phyloP scores from a whole-genome alignment of 2,888 invertebrate genomes.

The Clistopyga incitator region DNA sequence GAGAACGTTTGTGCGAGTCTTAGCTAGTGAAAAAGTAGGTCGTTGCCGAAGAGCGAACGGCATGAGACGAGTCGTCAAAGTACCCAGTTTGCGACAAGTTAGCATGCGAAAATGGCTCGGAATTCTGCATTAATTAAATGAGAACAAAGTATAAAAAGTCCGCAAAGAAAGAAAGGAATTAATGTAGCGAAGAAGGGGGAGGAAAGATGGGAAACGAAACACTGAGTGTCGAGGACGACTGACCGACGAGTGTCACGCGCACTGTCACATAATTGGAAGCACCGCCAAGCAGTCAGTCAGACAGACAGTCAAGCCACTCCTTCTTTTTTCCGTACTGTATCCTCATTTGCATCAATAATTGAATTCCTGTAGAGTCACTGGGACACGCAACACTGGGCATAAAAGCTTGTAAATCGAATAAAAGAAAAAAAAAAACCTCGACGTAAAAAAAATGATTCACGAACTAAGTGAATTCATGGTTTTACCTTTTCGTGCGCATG shows the following conservation, averaged over 20 bases:
- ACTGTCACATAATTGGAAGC: neutral
- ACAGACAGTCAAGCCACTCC: slow-evolving; percentile 30
- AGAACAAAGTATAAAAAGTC: slow-evolving; percentile 10
- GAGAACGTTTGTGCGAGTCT: slow-evolving; percentile 31
- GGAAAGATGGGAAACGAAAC: slow-evolving; percentile 14
- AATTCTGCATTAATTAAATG: slow-evolving; percentile 59
- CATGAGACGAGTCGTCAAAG: slow-evolving; percentile 28
- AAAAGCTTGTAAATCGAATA: no score
- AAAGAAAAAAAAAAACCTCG: no score
- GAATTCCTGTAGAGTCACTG: neutral
- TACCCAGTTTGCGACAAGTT: slow-evolving; percentile 25
- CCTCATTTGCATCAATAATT: neutral
- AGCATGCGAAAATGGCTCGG: slow-evolving; percentile 9
- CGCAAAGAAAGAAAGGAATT: slow-evolving; percentile 5
- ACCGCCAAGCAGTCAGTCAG: slow-evolving; percentile 10
- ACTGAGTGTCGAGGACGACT: slow-evolving; percentile 19
- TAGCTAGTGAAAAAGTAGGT: slow-evolving; percentile 63
- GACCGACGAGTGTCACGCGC: slow-evolving; percentile 6
- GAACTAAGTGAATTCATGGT: neutral
- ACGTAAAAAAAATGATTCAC: neutral
- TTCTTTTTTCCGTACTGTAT: slow-evolving; percentile 23
- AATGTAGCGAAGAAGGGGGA: neutral
- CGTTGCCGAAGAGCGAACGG: slow-evolving; percentile 40
- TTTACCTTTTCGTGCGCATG: neutral
- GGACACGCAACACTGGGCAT: neutral